Conservation (phyloP, 2,888 invertebrate genomes). For the Sceliomorpha sp. region DNA sequence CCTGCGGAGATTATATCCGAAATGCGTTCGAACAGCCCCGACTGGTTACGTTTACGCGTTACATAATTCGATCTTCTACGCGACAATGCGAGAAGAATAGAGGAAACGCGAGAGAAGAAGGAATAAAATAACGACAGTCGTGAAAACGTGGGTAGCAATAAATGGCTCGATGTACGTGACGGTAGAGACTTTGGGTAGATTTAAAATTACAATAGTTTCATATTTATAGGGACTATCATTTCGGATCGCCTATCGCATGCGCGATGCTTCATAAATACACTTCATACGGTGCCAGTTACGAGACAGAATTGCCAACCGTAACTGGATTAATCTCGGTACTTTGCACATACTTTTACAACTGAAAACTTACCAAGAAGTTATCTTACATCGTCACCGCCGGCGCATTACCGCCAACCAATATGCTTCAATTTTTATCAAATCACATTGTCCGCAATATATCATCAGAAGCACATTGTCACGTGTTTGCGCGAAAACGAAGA, state of each 20-base stretch:
- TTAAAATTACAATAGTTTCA: conserved; percentile 64
- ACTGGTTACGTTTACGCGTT: too few species aligned
- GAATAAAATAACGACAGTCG: conserved; percentile 9
- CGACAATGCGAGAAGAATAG: too few species aligned
- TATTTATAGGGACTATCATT: conserved; percentile 55
- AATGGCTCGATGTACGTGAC: conserved; percentile 61
- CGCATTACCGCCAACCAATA: conserved; percentile 15
- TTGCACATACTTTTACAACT: conserved; percentile 8
- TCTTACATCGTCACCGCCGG: conserved; percentile 10
- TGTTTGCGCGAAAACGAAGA: too few species aligned
- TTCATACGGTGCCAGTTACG: conserved; percentile 26
- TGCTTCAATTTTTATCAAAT: neutral
- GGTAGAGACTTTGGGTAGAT: conserved; percentile 61
- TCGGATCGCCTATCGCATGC: conserved; percentile 27
- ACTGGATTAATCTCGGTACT: conserved; percentile 37
- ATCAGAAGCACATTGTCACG: too few species aligned
- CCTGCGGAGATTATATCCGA: too few species aligned
- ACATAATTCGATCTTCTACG: too few species aligned
- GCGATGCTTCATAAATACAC: conserved; percentile 28
- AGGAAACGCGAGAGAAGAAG: too few species aligned
- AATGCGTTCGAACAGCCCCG: too few species aligned
- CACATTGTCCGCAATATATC: too few species aligned
- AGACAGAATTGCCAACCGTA: conserved; percentile 11
- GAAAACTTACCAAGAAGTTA: neutral
- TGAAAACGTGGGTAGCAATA: conserved; percentile 30